Evolutionary conservation across 2,888 invertebrate species (phyloP), one percentile per base, ranked within the genome.

Genomic region (Chymomyza procnemis): DNA sequence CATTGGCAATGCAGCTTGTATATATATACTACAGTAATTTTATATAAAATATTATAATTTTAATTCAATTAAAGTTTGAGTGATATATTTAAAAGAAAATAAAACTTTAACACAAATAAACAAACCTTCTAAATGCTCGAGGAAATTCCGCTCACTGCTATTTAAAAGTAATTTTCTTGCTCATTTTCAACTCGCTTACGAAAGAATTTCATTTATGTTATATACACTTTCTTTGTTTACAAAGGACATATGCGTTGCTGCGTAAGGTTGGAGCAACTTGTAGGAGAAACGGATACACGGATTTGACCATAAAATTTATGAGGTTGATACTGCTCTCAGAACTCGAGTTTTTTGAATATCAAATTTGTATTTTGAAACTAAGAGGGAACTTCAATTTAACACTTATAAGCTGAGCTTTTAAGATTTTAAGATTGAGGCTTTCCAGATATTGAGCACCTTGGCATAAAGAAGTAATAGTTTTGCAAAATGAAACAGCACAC

Each of bases 41-140:
- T n/a, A n/a, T 19, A 18, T 12, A 69, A 68, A 75, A 66, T 79
- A 71, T 64, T 71, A 73, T 84, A 73, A 84, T 81, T 81, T 86
- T 81, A 84, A 81, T 81, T 86, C 82, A 81, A 86, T 56, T 56
- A 56, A 34, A 56, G 26, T 21, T 26, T 56, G 54, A 18, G 54
- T 19, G 22, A 54, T 8, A 54, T 21, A 41, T 41, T 41, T n/a
- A 16, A 50, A 6, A 50, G 6, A 19, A 50, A 19, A 16, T 12
- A 16, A 50, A 18, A 12, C 50, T 8, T 3, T n/a, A n/a, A 50
- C 0, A 50, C n/a, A 14, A 50, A 50, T 18, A 19, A 16, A 50
- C 50, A 50, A 19, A 41, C 34, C 34, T 3, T 41, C 12, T 41
- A 12, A 41, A 41, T 3, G 34, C 34, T 3, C 12, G 12, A 41